Percentiles rank a stretch among this genome's conserved stretches.
These are phyloP conservation scores for Rhagoletis pomonella DNA, from an alignment of 1,140 invertebrate species.

Conservation along the genomic window DNA sequence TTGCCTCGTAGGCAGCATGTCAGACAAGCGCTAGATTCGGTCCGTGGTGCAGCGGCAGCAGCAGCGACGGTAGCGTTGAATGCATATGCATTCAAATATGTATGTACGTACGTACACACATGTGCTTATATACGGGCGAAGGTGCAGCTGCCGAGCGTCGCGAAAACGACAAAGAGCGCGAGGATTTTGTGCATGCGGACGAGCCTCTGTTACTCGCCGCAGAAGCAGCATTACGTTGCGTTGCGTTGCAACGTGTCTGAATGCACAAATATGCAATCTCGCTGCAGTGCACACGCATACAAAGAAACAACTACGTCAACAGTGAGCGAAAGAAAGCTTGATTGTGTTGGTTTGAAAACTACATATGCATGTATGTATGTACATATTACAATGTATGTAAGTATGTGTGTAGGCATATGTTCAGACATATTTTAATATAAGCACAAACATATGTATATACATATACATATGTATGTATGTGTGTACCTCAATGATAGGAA, in stretches of 20 bases:
- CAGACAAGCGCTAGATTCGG: neutral
- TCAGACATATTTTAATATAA: no score
- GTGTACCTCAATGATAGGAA: neutral
- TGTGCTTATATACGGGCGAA: no score
- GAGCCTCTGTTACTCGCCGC: neutral
- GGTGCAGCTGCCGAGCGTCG: neutral
- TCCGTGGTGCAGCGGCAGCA: no score
- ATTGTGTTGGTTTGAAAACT: neutral
- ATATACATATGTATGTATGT: neutral
- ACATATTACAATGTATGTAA: no score
- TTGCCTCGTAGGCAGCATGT: neutral
- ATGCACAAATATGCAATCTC: neutral
- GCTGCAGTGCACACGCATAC: constrained; percentile 11
- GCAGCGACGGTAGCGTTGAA: neutral
- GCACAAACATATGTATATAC: no score
- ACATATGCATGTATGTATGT: neutral
- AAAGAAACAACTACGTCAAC: neutral
- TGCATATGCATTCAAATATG: neutral
- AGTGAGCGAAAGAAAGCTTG: no score
- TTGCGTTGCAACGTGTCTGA: no score
- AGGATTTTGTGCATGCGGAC: neutral
- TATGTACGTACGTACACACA: no score
- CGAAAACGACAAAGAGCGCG: neutral
- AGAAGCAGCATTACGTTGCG: neutral
- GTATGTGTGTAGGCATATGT: no score